Conservation (phyloP, 2,888 invertebrate species). For the Junonia oenone region DNA sequence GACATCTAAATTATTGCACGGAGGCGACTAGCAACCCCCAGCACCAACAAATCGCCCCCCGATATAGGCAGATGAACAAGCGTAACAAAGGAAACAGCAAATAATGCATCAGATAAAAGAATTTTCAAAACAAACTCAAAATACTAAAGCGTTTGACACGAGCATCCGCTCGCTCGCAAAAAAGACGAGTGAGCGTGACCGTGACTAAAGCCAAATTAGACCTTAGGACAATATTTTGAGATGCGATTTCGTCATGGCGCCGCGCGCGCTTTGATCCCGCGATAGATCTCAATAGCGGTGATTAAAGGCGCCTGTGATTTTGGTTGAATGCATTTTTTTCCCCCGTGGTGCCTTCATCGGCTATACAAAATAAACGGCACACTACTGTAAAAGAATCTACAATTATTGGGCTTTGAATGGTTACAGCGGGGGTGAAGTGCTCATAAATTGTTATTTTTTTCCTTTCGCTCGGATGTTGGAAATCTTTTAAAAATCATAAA, state of each 20-base stretch:
- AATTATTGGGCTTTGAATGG: slow-evolving; percentile 78
- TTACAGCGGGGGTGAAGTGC: slow-evolving; percentile 78
- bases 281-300: slow-evolving; percentile 79
- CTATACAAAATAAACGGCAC: slow-evolving; percentile 71
- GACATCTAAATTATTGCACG: slow-evolving; percentile 80
- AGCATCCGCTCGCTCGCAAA: slow-evolving; percentile 76
- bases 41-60: slow-evolving; percentile 60
- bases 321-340: slow-evolving; percentile 75
- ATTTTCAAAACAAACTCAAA: slow-evolving; percentile 81
- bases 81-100: slow-evolving; percentile 70
- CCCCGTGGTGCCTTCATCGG: slow-evolving; percentile 62
- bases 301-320: slow-evolving; percentile 80
- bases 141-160: slow-evolving; percentile 80
- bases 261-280: slow-evolving; percentile 69
- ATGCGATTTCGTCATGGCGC: slow-evolving; percentile 58
- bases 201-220: slow-evolving; percentile 55
- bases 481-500: slow-evolving; percentile 74
- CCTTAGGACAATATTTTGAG: slow-evolving; percentile 66
- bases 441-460: slow-evolving; percentile 75
- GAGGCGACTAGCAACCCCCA: slow-evolving; percentile 60
- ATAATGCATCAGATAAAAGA: slow-evolving; percentile 79
- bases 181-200: slow-evolving; percentile 55
- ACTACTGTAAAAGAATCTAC: slow-evolving; percentile 80
- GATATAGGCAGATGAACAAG: slow-evolving; percentile 65
- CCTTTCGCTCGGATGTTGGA: slow-evolving; percentile 49